Percentiles rank a stretch among this genome's conserved stretches.
phyloP scores from a whole-genome alignment of 1,140 invertebrate genomes.

The Ladona fulva region DNA sequence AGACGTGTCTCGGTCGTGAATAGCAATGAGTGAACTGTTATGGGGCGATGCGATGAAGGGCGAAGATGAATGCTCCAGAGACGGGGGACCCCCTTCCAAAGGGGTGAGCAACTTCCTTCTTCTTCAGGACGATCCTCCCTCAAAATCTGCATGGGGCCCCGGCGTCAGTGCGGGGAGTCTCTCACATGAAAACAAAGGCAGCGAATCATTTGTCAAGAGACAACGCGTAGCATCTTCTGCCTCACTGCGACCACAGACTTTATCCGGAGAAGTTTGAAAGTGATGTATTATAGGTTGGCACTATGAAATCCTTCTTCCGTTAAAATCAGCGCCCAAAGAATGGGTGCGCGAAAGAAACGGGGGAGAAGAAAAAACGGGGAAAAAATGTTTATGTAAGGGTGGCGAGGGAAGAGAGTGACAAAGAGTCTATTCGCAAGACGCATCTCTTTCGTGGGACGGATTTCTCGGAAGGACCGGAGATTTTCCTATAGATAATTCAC shows the following conservation, averaged over 20 bases:
- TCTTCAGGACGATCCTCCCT: background rate
- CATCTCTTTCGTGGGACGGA: too few relatives aligned
- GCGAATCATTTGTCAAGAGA: background rate
- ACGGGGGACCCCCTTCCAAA: background rate
- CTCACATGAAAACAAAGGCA: background rate
- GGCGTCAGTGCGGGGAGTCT: background rate
- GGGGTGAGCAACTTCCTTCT: background rate
- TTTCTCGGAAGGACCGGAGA: too few relatives aligned
- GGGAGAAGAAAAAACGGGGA: too few relatives aligned
- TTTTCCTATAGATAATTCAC: too few relatives aligned
- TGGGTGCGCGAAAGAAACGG: too few relatives aligned
- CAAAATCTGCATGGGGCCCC: background rate
- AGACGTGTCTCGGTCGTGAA: background rate
- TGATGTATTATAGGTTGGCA: background rate
- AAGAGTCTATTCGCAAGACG: too few relatives aligned
- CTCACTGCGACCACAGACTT: background rate
- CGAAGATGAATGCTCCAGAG: background rate
- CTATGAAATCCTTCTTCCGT: background rate
- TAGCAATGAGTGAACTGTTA: slow-evolving; percentile 3
- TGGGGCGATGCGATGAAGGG: background rate
- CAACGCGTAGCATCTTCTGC: slow-evolving; percentile 1
- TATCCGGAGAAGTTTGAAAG: background rate
- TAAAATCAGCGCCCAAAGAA: too few relatives aligned
- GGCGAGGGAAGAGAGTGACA: too few relatives aligned
- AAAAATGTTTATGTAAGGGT: too few relatives aligned